Percentiles rank a stretch among this genome's conserved stretches.
Conservation (phyloP, 2,797 vertebrate genomes). For the Rhincodon typus region DNA sequence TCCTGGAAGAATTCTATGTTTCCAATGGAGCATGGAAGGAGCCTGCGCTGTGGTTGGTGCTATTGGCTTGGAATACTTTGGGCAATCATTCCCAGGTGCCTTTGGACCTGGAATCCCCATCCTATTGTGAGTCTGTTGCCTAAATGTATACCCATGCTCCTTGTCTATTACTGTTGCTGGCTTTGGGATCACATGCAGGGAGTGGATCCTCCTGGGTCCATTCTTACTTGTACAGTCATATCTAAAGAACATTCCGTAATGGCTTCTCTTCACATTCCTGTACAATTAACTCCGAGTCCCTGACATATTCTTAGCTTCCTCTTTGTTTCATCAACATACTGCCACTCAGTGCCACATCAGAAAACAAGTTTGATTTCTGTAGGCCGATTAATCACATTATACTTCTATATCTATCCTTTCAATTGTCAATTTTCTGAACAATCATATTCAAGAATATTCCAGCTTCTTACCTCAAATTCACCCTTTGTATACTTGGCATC, state of each 20-base stretch:
- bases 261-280: background rate
- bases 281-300: background rate
- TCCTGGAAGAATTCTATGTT: too few relatives aligned
- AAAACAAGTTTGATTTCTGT: background rate
- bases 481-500: conserved; percentile 38
- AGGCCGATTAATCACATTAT: background rate
- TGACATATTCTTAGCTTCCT: background rate
- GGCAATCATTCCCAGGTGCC: too few relatives aligned
- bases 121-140: too few relatives aligned
- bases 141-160: too few relatives aligned
- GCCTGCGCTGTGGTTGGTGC: too few relatives aligned
- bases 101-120: too few relatives aligned
- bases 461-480: conserved; percentile 37
- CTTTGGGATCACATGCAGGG: too few relatives aligned
- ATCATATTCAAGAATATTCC: background rate
- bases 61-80: too few relatives aligned
- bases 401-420: background rate
- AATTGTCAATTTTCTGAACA: background rate
- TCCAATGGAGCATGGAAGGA: too few relatives aligned
- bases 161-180: too few relatives aligned
- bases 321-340: background rate
- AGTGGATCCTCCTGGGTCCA: background rate
- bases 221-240: background rate
- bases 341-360: background rate
- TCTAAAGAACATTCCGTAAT: background rate